phyloP scores from a whole-genome alignment of 2,888 invertebrate species.

The Anodontia alba region DNA sequence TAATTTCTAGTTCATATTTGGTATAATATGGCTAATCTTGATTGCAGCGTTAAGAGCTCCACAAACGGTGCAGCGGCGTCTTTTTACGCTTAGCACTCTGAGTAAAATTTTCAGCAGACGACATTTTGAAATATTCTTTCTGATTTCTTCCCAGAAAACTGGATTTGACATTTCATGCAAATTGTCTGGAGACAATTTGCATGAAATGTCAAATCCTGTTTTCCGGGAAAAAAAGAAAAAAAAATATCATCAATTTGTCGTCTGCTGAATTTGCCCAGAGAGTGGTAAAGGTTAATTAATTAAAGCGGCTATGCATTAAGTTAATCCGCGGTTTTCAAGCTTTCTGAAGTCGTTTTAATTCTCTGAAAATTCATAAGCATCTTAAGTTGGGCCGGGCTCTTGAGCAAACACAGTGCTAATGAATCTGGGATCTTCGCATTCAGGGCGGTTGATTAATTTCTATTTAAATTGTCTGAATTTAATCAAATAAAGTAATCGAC shows the following conservation, averaged over 20 bases:
- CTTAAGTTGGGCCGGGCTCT: conserved; percentile 42
- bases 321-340: conserved; percentile 12
- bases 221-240: no score
- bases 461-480: conserved; percentile 46
- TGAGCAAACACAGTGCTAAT: conserved; percentile 60
- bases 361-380: conserved; percentile 53
- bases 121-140: no score
- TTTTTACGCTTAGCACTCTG: no score
- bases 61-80: background rate
- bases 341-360: conserved; percentile 41
- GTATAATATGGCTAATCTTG: background rate
- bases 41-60: background rate
- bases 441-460: conserved; percentile 57
- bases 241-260: no score
- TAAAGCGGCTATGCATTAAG: conserved; percentile 14
- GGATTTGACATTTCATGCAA: no score
- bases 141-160: no score
- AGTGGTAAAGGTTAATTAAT: no score
- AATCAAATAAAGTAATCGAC: conserved; percentile 17
- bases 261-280: no score
- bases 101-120: no score
- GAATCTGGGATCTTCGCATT: conserved; percentile 42
- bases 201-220: no score
- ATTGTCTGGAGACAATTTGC: no score
- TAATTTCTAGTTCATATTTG: conserved; percentile 52